phyloP scores from a whole-genome alignment of 2,797 vertebrate species.

The Xenopus petersii region DNA sequence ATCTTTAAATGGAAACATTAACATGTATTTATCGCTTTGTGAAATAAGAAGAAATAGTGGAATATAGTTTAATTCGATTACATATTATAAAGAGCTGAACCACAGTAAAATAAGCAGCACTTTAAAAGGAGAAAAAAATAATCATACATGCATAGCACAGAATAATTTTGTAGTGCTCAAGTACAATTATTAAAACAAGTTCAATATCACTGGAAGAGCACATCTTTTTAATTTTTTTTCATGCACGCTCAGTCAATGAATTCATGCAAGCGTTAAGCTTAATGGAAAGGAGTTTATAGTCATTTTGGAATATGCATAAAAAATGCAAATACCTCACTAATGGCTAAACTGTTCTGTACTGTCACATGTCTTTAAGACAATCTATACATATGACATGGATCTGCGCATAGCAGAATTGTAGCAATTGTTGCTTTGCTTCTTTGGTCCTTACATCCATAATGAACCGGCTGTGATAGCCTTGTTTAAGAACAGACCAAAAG shows the following conservation, averaged over 20 bases:
- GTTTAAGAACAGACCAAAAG: too few relatives aligned
- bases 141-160: constrained; percentile 1
- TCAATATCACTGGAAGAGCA: not conserved
- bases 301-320: not conserved
- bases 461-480: too few relatives aligned
- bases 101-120: constrained; percentile 17
- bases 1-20: constrained; percentile 32
- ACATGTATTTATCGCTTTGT: constrained; percentile 26
- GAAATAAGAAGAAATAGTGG: constrained; percentile 13
- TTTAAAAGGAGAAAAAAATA: constrained; percentile 10
- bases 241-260: constrained; percentile 3
- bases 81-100: constrained; percentile 7
- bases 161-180: constrained; percentile 19
- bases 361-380: not conserved
- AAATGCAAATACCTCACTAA: constrained; percentile 3
- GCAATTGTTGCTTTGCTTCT: not conserved
- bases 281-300: constrained; percentile 24
- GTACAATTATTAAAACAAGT: constrained; percentile 13
- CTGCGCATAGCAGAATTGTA: not conserved
- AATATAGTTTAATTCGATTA: constrained; percentile 27
- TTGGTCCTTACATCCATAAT: too few relatives aligned
- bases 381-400: not conserved
- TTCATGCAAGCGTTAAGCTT: constrained; percentile 14
- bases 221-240: not conserved
- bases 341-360: not conserved